Evolutionary conservation across 2,888 invertebrate species (phyloP), one percentile per base, ranked within the genome.

Genomic region (Leptothorax acervorum): DNA sequence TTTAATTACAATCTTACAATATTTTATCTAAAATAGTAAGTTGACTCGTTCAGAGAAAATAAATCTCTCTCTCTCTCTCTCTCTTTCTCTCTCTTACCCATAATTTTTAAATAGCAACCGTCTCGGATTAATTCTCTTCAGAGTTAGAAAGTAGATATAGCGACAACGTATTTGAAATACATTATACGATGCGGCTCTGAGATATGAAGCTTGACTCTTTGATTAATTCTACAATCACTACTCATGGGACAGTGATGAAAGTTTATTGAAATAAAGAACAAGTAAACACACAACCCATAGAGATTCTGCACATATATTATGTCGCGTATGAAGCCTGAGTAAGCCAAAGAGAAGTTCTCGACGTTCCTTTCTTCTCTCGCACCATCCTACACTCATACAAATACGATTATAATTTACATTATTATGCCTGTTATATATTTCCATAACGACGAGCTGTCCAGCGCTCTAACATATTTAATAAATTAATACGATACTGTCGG

Each of bases 351-450:
- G n/a, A 65, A 60, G 45, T 53, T 60, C 51, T 55, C 15, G 18
- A 23, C 42, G 12, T 83, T 42, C 35, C 9, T 65, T 76, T 73
- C 60, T 42, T 57, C 31, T 35, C 28, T 35, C 51, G 18, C 51
- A 2, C 18, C 48, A 11, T 68, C 28, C 51, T 18, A 51, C n/a
- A 23, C 15, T 31, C 35, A 28, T 45, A 31, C 5, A 55, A 63
- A 70, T 70, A 12, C 4, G 12, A 2, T 51, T 6, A 63, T 75
- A 78, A 79, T 79, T 87, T 79, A 82, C 66, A 62, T 82, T 82
- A 60, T 18, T 53, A 66, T 45, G 18, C 31, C 60, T 55, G 23
- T 81, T 86, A 85, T n/a, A n/a, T n/a, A n/a, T 85, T 87, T 87
- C 57, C 60, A 65, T 51, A 70, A 51, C 51, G 75, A 85, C 62